Evolutionary conservation across 2,113 vertebrate genomes (phyloP), one percentile per base, ranked within the genome.

Genomic region (Ellobius talpinus): DNA sequence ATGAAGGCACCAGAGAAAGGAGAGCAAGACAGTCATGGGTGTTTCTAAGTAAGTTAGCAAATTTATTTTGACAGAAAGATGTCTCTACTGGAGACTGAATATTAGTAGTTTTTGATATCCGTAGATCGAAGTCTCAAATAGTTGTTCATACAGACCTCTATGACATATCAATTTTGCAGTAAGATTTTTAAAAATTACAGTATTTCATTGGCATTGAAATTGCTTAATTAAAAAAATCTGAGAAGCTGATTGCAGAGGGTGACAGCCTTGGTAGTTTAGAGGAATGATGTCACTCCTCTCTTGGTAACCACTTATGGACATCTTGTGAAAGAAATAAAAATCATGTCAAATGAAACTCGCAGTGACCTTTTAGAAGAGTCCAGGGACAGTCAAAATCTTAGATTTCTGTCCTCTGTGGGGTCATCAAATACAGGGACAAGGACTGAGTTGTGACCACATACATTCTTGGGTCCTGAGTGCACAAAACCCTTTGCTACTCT

Each of bases 251-350:
- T 89, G 12, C 4, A 66, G 65, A 85, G 72, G n/a, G 17, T 1
- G 2, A n/a, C 5, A 33, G 55, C 26, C 87, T 26, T 65, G 77
- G 45, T 12, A 79, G 63, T 24, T 14, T 52, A 66, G 6, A 19
- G 52, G 47, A 68, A 21, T 21, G 19, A 21, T 21, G 76, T 7
- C 63, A 7, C 31, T 2, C 16, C 89, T 84, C n/a, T 45, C 70
- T 36, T 31, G 55, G 72, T 45, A 77, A 79, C 33, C 52, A 23
- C 19, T 8, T 47, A 61, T 76, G 70, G 33, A 87, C 29, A 68
- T 50, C 93, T 84, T 87, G 39, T 42, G 45, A 76, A 89, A 89
- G 95, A 76, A 94, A 91, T 65, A 84, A 63, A 73, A 77, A 85
- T 73, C 68, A 33, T 42, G 47, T 84, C 91, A 58, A 39, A 36